phyloP scores from a whole-genome alignment of 2,797 vertebrate species.

The Echiichthys vipera region DNA sequence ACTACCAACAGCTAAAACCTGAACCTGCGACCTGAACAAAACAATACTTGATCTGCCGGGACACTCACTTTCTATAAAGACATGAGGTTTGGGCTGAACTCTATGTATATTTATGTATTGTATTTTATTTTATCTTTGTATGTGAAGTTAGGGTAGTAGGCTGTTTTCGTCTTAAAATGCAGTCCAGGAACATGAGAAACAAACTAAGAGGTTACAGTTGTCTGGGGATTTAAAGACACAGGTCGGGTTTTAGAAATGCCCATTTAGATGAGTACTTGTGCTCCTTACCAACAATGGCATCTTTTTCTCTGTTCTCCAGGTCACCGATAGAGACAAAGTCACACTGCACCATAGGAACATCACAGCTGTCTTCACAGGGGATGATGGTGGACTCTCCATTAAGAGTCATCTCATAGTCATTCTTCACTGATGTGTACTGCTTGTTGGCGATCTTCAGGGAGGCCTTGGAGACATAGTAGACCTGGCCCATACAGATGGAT shows the following conservation, averaged over 20 bases:
- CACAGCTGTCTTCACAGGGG: constrained; percentile 91
- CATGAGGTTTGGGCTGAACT: neutral
- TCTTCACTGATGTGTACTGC: constrained; percentile 95
- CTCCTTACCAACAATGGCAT: constrained; percentile 91
- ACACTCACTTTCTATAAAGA: constrained; percentile 2
- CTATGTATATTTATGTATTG: neutral
- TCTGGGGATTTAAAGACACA: neutral
- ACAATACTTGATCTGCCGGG: neutral
- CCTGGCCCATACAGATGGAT: constrained; percentile 81
- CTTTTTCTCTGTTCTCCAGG: constrained; percentile 90
- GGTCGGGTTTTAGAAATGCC: constrained; percentile 1
- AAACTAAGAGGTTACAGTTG: neutral
- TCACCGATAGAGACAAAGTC: constrained; percentile 91
- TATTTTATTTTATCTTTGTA: constrained; percentile 10
- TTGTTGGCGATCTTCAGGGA: constrained; percentile 98
- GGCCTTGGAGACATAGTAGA: constrained; percentile 95
- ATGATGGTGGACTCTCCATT: constrained; percentile 89
- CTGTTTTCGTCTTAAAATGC: constrained; percentile 1
- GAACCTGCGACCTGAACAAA: neutral
- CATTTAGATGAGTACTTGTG: neutral
- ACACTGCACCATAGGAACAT: constrained; percentile 93
- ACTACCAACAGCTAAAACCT: neutral
- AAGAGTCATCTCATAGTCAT: constrained; percentile 88
- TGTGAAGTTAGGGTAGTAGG: neutral
- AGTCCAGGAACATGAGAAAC: neutral